Evolutionary conservation across 2,888 invertebrate genomes (phyloP), one percentile per base, ranked within the genome.

Genomic region (Stegana nigrithorax): DNA sequence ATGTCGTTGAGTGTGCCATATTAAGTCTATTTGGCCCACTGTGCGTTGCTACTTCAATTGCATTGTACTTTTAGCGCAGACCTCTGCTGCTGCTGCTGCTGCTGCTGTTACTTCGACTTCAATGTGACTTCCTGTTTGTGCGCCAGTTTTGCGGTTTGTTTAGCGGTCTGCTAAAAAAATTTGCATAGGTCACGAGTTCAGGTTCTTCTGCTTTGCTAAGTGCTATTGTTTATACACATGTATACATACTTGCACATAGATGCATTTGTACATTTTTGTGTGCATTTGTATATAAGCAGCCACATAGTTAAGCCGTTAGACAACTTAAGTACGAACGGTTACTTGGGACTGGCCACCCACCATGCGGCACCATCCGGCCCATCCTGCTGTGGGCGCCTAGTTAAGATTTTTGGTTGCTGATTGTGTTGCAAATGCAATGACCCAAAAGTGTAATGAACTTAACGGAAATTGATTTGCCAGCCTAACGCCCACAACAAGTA

Each of bases 161-260:
- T n/a, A 59, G 72, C 66, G 60, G 51, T 21, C 67, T 42, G 23
- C 59, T 25, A 17, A 57, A 65, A 53, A 73, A 78, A 81, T 81
- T 81, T 75, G 77, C 82, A 81, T 82, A 81, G 82, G 78, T 81
- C 81, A 80, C 73, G 81, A 81, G 81, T 81, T 82, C 80, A 76
- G 73, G 71, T 73, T 78, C 73, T 67, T 60, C 55, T 59, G 36
- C 50, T 69, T 62, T 57, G 64, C 60, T 64, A 59, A 66, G 27
- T 26, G 21, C n/a, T n/a, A n/a, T n/a, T n/a, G n/a, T n/a, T n/a
- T n/a, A n/a, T n/a, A n/a, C 17, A 51, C 17, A 51, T 51, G 27
- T 51, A 51, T 19, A 51, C 29, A 39, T 39, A 39, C n/a, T 64
- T 65, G 66, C 65, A 55, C 21, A 27, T 55, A 55, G 5, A 39